These are phyloP conservation scores for Drepanosiphum platanoidis DNA, from an alignment of 2,888 invertebrate species.

Conservation along the genomic window DNA sequence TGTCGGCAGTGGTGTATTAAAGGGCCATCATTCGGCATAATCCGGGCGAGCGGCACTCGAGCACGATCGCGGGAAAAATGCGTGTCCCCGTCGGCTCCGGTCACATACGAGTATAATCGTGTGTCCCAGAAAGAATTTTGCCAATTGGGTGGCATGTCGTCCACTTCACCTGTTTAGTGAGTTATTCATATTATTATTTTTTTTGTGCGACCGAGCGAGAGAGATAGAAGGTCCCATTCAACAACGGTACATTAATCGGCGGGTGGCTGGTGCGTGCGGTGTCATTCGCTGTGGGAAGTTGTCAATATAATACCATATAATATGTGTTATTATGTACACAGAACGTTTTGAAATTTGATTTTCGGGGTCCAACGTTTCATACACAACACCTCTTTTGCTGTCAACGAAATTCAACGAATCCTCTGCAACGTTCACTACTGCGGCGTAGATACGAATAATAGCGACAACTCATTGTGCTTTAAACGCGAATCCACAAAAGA, in stretches of 20 bases:
- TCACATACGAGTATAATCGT: constrained; percentile 22
- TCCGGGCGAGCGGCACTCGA: constrained; percentile 48
- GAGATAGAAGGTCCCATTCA: constrained; percentile 7
- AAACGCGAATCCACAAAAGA: too few relatives aligned
- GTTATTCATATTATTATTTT: neutral
- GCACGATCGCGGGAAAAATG: constrained; percentile 41
- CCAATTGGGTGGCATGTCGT: constrained; percentile 53
- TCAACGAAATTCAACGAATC: neutral
- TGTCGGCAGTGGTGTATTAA: constrained; percentile 31
- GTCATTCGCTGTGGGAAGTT: constrained; percentile 21
- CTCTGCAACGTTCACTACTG: neutral
- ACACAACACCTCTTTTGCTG: neutral
- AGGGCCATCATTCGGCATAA: constrained; percentile 41
- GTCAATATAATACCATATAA: neutral
- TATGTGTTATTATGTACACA: neutral
- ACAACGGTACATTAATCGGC: neutral
- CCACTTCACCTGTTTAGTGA: constrained; percentile 44
- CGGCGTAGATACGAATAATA: neutral
- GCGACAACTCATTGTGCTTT: neutral
- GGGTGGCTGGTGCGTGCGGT: neutral
- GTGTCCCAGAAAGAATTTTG: constrained; percentile 42
- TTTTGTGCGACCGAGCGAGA: constrained; percentile 12
- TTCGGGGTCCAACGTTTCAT: constrained; percentile 12
- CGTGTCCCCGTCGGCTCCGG: neutral
- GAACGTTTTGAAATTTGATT: constrained; percentile 2